Base-by-base conservation (phyloP, 2,888 invertebrate species). In the Andrena dorsata region DNA sequence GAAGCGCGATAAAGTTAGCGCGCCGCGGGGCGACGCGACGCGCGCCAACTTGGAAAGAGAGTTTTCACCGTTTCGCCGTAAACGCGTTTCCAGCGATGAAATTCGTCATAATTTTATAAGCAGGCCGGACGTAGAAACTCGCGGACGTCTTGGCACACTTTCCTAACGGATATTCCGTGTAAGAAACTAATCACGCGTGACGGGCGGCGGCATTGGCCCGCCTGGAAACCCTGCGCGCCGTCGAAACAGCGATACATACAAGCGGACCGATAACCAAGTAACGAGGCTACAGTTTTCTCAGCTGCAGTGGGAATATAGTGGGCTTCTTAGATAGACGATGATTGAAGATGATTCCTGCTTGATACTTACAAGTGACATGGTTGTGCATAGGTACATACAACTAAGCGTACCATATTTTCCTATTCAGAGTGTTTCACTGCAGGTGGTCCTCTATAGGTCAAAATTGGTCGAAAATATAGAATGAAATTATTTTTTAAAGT, bases 121-220 rank as follows among this genome's bases (percentile, higher is more conserved):
- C 63, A 75, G 60, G 30, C 51, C 75, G 68, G 16, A 68, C 51
- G 66, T n/a, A 60, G 81, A 83, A 81, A 83, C 69, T 65, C 69
- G 13, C 47, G 66, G 72, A 72, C 64, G 53, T 72, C 82, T 76
- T 73, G 82, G 70, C 82, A 81, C 73, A 81, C 82, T 83, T 83
- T 81, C 76, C 82, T 69, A 75, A 81, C 76, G 82, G 76, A 51
- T 64, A 56, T 81, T 83, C 65, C 65, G 73, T 76, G 72, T 72
- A 72, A 76, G 68, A 83, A 83, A 76, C 76, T 81, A 81, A 82
- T 81, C 82, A 58, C n/a, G 76, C 71, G 56, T 53, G 82, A 73
- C 76, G 35, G 32, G 49, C 53, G 82, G 73, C 76, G 35, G 32
- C 68, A 72, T 76, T 60, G 76, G 32, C 63, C 16, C 64, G 41